These are phyloP conservation scores for Apostichopus parvimensis DNA, from an alignment of 35 echinoderm and acorn worm species.

Conservation along the genomic window DNA sequence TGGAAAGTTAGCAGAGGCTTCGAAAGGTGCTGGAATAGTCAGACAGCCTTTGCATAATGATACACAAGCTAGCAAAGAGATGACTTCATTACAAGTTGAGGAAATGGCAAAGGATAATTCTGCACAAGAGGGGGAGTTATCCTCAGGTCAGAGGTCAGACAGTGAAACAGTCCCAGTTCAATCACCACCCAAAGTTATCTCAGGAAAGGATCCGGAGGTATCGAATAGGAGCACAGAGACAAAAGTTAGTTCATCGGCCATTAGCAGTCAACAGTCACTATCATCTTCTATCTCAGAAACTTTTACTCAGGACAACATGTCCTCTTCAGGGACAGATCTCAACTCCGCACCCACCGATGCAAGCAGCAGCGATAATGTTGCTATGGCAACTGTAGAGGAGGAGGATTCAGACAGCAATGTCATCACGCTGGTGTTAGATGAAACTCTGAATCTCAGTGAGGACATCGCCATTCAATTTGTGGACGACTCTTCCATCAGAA, in stretches of 20 bases:
- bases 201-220: no score
- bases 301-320: background rate
- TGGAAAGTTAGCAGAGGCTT: no score
- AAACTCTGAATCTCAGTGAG: slow-evolving; percentile 33
- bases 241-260: no score
- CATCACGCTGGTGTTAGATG: slow-evolving; percentile 16
- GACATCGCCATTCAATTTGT: slow-evolving; percentile 47
- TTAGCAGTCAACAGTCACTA: no score
- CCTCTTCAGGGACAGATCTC: background rate
- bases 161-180: no score
- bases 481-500: background rate
- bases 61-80: background rate
- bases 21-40: no score
- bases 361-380: background rate
- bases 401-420: background rate
- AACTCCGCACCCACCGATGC: background rate
- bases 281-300: background rate
- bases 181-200: no score
- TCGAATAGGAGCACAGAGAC: no score
- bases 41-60: no score
- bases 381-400: background rate
- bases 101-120: background rate
- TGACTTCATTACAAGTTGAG: background rate
- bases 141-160: background rate
- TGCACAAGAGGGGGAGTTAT: background rate